These are phyloP conservation scores for Telmatochromis sp. DNA, from an alignment of 2,113 vertebrate species.

Conservation along the genomic window DNA sequence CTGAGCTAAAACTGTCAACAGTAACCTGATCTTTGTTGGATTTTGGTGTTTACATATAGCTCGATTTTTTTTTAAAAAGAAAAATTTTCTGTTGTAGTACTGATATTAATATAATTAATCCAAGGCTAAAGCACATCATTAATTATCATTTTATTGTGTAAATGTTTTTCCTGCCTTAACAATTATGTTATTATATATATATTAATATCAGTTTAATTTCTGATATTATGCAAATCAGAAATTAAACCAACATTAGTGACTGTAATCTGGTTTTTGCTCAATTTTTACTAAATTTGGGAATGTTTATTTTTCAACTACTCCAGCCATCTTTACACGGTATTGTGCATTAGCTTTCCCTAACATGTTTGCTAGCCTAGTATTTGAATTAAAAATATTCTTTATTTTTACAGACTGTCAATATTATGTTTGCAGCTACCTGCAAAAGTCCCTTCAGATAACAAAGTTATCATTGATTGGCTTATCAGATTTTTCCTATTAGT, in stretches of 20 bases:
- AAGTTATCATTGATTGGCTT: not conserved
- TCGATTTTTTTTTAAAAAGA: fast-evolving
- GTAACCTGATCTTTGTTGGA: not conserved
- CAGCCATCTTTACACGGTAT: not conserved
- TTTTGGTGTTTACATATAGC: not conserved
- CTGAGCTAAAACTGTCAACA: not conserved
- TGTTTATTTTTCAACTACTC: not conserved
- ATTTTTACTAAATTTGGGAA: not conserved
- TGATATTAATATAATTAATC: not conserved
- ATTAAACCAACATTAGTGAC: not conserved
- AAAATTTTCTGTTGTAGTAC: not conserved
- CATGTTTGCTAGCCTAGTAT: not conserved
- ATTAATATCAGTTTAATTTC: not conserved
- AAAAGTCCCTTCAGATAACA: not conserved
- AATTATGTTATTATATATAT: not conserved
- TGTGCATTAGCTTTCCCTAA: not conserved
- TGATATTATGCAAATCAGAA: not conserved
- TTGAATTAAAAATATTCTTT: not conserved
- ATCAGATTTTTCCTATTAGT: not conserved
- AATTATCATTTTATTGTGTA: not conserved
- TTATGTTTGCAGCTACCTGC: not conserved
- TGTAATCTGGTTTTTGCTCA: not conserved
- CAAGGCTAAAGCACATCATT: not conserved
- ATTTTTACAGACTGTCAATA: not conserved
- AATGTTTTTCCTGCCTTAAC: not conserved